Base-by-base conservation (phyloP, 2,113 vertebrate species). In the Pycnonotus jocosus region DNA sequence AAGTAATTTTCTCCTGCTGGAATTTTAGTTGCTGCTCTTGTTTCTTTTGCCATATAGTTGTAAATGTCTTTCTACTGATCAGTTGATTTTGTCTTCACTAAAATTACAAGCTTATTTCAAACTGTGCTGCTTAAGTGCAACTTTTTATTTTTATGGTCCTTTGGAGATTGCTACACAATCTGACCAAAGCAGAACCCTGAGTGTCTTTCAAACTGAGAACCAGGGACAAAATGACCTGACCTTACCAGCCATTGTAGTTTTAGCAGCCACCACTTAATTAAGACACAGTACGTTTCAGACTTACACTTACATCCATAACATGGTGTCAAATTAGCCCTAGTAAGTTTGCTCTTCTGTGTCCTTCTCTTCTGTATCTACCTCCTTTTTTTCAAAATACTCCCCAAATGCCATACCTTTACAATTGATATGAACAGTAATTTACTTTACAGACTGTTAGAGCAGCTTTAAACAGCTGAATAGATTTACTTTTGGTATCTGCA, bases 381-480 rank as follows among this genome's bases (percentile, higher is more conserved):
- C 61, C 11, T 50, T 31, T 56, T 56, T 73, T 64, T 35, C 6
- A 7, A 65, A 86, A 70, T 42, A 73, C 18, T 91, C 33, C 79
- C 44, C 37, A 68, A 90, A 91, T 79, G 24, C 37, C 70, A 60
- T 40, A 35, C 22, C 62, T 94, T 93, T 54, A 58, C 19, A 77
- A 50, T 28, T 45, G 53, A 1, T 30, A 74, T 68, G 54, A 91
- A 68, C 19, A 16, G 62, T 62, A 87, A 91, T 82, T 93, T 91
- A 77, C 53, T 93, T 78, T 69, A 78, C 57, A 91, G 38, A 65
- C 8, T 1, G 48, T 61, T 93, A 65, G 15, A 86, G 38, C 20
- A 73, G 68, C 80, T 81, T 93, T 66, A 94, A 93, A 81, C 57
- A 83, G 60, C 47, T 92, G 64, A 96, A 92, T 33, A 77, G 87